Base-by-base conservation (phyloP, 2,113 vertebrate species). In the Tapirus terrestris region DNA sequence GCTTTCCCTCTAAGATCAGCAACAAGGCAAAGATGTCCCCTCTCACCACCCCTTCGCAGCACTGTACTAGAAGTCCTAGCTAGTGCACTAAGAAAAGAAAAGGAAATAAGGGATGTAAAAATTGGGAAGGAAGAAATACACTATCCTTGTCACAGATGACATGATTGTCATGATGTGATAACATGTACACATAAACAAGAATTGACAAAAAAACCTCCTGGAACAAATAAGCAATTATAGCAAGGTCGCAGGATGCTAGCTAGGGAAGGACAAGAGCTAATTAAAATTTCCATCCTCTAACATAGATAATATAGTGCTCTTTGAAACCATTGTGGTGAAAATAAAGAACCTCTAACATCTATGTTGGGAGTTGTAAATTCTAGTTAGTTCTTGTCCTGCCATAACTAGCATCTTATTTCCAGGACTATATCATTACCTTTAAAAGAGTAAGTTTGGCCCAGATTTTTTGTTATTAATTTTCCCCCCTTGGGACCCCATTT, bases 191-290 rank as follows among this genome's bases (percentile, higher is more conserved):
- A 25, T 58, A 60, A 8, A 29, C 39, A 11, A 27, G 14, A 36
- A 70, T n/a, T 70, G 65, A 12, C 39, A 10, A 67, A 85, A 85
- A 25, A 25, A 58, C 2, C 23, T 56, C 63, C 11, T 4, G 36
- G 23, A 29, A 70, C 13, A 70, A 68, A n/a, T n/a, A 68, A 70
- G 63, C 53, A 14, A 53, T 20, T 6, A 18, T 18, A 56, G 16
- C n/a, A 20, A 39, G n/a, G 9, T 9, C 1, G 9, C 23, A 10
- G 84, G 20, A n/a, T n/a, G 8, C 4, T 63, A 2, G 1, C 0
- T 13, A 51, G 43, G 48, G 11, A 18, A 53, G 18, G 60, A 45
- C 10, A 27, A 0, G 61, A 53, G 65, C 33, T 63, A 17, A 65
- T 25, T 33, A n/a, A 18, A 33, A 45, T 39, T 8, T 12, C 10